A percentile compares a stretch with the other conserved stretches of the same genome.
phyloP scores from a whole-genome alignment of 2,888 invertebrate species.

The Drosophila longiperda region DNA sequence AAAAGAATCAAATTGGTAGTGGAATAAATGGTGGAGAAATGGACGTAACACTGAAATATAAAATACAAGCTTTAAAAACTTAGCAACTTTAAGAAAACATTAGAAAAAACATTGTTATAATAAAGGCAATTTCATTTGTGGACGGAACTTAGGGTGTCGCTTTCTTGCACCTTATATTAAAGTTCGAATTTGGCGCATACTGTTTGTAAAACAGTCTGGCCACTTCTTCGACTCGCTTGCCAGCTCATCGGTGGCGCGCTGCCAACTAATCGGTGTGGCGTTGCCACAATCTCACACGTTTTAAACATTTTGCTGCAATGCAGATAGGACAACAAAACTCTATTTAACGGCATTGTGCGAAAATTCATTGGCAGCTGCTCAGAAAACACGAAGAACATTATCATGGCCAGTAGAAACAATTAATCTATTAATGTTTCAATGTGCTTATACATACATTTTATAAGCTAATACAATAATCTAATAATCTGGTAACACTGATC shows the following conservation, averaged over 20 bases:
- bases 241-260: not conserved
- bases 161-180: not conserved
- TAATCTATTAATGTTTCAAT: not conserved
- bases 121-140: not conserved
- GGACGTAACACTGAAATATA: not conserved
- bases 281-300: slow-evolving; percentile 7
- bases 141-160: not conserved
- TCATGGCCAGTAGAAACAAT: not conserved
- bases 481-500: slow-evolving; percentile 21
- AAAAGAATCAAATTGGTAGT: not conserved
- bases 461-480: slow-evolving; percentile 2
- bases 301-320: not conserved
- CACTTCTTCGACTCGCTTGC: not conserved
- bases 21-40: not conserved
- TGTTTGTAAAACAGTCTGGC: not conserved
- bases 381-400: not conserved
- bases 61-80: not conserved
- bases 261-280: not conserved
- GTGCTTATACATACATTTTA: slow-evolving; percentile 1
- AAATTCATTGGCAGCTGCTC: not conserved
- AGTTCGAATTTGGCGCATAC: not conserved
- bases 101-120: not conserved
- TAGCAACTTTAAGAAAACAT: not conserved
- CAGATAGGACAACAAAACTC: not conserved
- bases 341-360: not conserved